phyloP scores from a whole-genome alignment of 2,113 vertebrate species.

The Riparia riparia region DNA sequence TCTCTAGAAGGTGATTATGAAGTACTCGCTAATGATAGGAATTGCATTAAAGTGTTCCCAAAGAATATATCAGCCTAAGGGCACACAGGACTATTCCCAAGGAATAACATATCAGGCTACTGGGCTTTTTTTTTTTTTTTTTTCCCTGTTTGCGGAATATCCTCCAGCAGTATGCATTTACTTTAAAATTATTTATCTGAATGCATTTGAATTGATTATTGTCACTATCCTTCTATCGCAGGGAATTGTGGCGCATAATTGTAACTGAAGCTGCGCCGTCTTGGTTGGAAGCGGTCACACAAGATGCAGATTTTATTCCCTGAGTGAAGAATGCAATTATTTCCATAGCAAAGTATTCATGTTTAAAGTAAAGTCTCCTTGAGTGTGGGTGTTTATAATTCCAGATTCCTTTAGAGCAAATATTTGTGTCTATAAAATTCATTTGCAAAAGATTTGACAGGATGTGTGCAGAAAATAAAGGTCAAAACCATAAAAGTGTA shows the following conservation, averaged over 20 bases:
- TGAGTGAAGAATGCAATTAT: conserved; percentile 34
- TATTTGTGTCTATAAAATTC: conserved; percentile 17
- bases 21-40: neutral
- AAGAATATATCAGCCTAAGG: neutral
- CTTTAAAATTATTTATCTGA: conserved; percentile 33
- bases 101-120: neutral
- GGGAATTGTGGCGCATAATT: neutral
- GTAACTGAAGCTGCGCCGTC: neutral
- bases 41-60: neutral
- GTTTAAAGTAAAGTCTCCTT: conserved; percentile 37
- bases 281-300: neutral
- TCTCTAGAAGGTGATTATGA: neutral
- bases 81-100: neutral
- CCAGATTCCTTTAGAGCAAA: conserved; percentile 29
- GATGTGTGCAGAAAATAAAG: conserved; percentile 31
- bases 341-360: conserved; percentile 40
- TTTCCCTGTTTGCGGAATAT: neutral
- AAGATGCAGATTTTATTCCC: conserved; percentile 38
- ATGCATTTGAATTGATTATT: conserved; percentile 47
- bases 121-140: neutral
- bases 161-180: neutral
- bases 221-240: neutral
- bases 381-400: conserved; percentile 51
- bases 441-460: neutral
- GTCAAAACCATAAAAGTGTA: conserved; percentile 6